Evolutionary conservation across 1,140 invertebrate species (phyloP), one percentile per base, ranked within the genome.

Genomic region (Brachionus sp.): DNA sequence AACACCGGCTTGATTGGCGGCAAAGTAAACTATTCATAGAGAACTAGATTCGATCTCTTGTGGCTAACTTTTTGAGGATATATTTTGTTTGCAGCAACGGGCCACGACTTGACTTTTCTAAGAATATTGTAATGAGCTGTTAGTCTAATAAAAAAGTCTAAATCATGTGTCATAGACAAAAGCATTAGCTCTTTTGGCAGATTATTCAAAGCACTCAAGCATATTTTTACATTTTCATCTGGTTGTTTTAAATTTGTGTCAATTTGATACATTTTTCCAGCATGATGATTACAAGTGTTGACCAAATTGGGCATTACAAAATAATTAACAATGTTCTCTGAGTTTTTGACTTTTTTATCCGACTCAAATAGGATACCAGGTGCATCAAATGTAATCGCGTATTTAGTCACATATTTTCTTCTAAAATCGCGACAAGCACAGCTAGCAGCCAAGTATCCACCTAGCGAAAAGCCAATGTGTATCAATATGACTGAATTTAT

Each of bases 301-400:
- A 70, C 66, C 29, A 70, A 70, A 70, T 70, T 70, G n/a, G 66
- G 66, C n/a, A 70, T 37, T 3, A 70, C 66, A 70, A 70, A 70
- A 70, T 70, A 70, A 39, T 70, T 70, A 3, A 70, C 33, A 13
- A 70, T 35, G 16, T 70, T 70, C n/a, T 70, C n/a, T 3, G 29
- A 33, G n/a, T 70, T 70, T 70, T 70, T 70, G n/a, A 70, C 35
- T n/a, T 35, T 35, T 70, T 37, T 35, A 3, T 70, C 0, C 0
- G n/a, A 5, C 1, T 70, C 16, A n/a, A 70, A 70, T 37, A 37
- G 13, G n/a, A 70, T 70, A 37, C 66, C 66, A n/a, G 66, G 66
- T 9, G 66, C 66, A 35, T 70, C 66, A 19, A 70, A 70, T 6
- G 66, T 70, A 16, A 70, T 19, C 6, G 66, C 7, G 16, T 70